phyloP scores from a whole-genome alignment of 2,888 invertebrate species.

The Agriotes lineatus region DNA sequence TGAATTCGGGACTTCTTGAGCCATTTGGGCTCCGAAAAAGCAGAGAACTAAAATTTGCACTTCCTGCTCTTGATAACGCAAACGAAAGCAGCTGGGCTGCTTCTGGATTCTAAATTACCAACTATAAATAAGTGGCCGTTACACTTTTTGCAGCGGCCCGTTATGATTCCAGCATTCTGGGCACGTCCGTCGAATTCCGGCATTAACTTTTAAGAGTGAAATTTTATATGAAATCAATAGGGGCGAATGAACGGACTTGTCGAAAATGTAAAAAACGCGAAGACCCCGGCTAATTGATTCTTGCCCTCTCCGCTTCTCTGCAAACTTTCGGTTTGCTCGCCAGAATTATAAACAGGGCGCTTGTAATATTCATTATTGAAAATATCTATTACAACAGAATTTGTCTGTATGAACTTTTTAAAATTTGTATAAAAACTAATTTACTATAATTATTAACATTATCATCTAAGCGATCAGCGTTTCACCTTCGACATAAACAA shows the following conservation, averaged over 20 bases:
- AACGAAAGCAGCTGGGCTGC: neutral
- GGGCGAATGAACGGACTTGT: neutral
- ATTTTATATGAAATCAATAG: constrained; percentile 18
- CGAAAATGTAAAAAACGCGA: neutral
- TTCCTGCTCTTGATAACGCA: neutral
- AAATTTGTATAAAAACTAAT: too few relatives aligned
- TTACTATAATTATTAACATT: too few relatives aligned
- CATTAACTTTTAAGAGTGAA: constrained; percentile 17
- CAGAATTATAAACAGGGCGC: neutral
- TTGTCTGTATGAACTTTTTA: too few relatives aligned
- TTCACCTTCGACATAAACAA: too few relatives aligned
- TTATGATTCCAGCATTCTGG: neutral
- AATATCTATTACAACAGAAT: too few relatives aligned
- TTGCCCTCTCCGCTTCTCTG: neutral
- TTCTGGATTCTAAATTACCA: neutral
- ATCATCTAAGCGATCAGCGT: too few relatives aligned
- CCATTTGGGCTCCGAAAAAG: too few relatives aligned
- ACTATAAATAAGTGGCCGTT: constrained; percentile 8
- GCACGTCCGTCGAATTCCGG: neutral
- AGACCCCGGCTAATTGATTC: constrained; percentile 7
- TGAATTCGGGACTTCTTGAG: too few relatives aligned
- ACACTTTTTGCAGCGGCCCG: neutral
- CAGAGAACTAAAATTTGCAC: neutral
- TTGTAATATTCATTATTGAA: neutral
- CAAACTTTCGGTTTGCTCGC: neutral